Percentiles rank a stretch among this genome's conserved stretches.
phyloP scores from a whole-genome alignment of 2,797 vertebrate species.

The Periophthalmus magnuspinnatus region DNA sequence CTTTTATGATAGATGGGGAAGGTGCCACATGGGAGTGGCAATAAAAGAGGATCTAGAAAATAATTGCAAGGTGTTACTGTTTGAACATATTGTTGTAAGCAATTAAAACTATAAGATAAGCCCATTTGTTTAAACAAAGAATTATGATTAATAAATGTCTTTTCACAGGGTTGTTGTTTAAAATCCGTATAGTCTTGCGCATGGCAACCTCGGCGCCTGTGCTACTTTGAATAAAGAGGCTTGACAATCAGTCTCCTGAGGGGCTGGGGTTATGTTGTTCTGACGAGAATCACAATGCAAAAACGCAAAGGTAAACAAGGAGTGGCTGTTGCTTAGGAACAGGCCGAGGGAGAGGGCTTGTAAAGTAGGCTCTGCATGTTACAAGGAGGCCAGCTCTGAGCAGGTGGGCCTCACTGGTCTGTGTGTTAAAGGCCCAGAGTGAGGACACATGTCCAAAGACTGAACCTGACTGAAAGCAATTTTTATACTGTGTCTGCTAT shows the following conservation, averaged over 20 bases:
- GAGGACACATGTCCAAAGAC: constrained; percentile 22
- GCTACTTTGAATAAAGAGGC: constrained; percentile 51
- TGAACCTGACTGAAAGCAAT: constrained; percentile 1
- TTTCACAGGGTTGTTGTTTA: constrained; percentile 4
- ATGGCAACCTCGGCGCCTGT: constrained; percentile 16
- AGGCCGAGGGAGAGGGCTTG: constrained; percentile 57
- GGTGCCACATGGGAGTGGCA: constrained; percentile 51
- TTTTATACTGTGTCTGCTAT: constrained; percentile 15
- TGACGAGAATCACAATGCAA: constrained; percentile 72
- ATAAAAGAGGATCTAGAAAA: constrained; percentile 56
- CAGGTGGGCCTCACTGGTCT: constrained; percentile 50
- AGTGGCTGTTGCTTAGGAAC: constrained; percentile 78
- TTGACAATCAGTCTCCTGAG: constrained; percentile 39
- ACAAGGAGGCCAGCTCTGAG: constrained; percentile 23
- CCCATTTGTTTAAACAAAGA: constrained; percentile 10
- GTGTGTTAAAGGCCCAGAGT: constrained; percentile 12
- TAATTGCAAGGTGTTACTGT: constrained; percentile 35
- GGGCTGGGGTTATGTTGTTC: constrained; percentile 51
- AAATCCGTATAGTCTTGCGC: neutral
- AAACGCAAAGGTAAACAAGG: constrained; percentile 79
- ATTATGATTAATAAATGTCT: neutral
- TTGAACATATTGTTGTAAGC: constrained; percentile 29
- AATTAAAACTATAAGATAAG: constrained; percentile 22
- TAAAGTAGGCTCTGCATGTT: constrained; percentile 53
- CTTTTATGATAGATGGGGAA: constrained; percentile 66